phyloP scores from a whole-genome alignment of 2,888 invertebrate genomes.

The Stratiomys singularior region DNA sequence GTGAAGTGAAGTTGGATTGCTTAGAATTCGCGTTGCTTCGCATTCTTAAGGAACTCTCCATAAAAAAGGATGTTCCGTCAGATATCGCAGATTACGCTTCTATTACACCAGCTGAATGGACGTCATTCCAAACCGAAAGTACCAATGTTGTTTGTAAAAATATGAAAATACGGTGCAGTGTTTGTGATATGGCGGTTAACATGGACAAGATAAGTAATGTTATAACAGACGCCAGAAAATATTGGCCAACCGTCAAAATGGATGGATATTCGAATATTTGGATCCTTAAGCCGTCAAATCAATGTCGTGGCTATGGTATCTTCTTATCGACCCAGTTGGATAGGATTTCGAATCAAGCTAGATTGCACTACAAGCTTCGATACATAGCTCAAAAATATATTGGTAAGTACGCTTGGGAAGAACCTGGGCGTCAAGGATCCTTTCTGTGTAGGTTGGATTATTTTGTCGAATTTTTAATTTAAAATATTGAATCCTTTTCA shows the following conservation, averaged over 20 bases:
- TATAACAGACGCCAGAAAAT: not conserved
- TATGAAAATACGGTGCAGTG: not conserved
- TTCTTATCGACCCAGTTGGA: slow-evolving; percentile 77
- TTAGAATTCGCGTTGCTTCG: slow-evolving; percentile 78
- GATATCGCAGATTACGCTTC: not conserved
- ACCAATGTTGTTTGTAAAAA: not conserved
- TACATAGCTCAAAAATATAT: slow-evolving; percentile 90
- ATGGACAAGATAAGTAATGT: not conserved
- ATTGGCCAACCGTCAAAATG: slow-evolving; percentile 70
- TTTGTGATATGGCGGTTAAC: not conserved
- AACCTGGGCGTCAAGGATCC: no score
- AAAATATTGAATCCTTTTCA: no score
- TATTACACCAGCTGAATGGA: not conserved
- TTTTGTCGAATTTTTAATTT: no score
- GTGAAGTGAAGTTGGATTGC: slow-evolving; percentile 57
- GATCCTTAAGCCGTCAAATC: slow-evolving; percentile 79
- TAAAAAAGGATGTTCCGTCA: slow-evolving; percentile 53
- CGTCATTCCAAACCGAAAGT: not conserved
- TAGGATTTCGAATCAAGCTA: slow-evolving; percentile 72
- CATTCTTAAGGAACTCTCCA: slow-evolving; percentile 73
- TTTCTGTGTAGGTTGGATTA: no score
- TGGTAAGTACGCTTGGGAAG: slow-evolving; percentile 66
- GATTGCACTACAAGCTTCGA: slow-evolving; percentile 68
- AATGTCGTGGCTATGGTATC: slow-evolving; percentile 79
- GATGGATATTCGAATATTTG: slow-evolving; percentile 84